phyloP scores from a whole-genome alignment of 2,113 vertebrate species.

The human (Homo sapiens) region GRCh38 chr6:156965501-156966000 shows the following conservation, averaged over 20 bases:
- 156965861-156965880: not conserved
- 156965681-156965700: not conserved
- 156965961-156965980: not conserved
- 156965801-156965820: not conserved
- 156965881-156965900: not conserved
- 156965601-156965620: not conserved
- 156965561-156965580: not conserved
- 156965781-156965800: not conserved
- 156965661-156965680: not conserved
- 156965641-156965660: not conserved
- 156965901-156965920: not conserved
- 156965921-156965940: not conserved
- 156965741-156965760: not conserved
- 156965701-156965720: not conserved
- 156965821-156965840: not conserved
- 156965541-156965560: not conserved
- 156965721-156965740: not conserved
- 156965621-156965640: not conserved
- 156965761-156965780: slow-evolving; percentile 27
- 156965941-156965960: not conserved
- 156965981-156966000: not conserved
- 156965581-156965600: slow-evolving; percentile 16
- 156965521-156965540: not conserved
- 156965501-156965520: not conserved
- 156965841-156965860: not conserved